These are phyloP conservation scores for Ochlodes sylvanus DNA, from an alignment of 2,888 invertebrate species.

Conservation along the genomic window DNA sequence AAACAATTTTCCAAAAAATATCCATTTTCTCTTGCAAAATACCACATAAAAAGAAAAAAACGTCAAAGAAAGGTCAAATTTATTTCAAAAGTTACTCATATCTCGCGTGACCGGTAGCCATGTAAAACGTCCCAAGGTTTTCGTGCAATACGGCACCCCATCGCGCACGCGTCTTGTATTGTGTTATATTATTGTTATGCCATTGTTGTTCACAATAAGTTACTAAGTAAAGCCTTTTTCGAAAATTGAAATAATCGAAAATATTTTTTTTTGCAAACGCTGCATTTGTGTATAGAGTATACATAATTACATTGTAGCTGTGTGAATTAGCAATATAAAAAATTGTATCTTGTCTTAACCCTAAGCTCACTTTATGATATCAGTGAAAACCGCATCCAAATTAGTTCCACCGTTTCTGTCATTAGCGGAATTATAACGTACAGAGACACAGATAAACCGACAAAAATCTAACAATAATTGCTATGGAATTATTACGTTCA, in stretches of 20 bases:
- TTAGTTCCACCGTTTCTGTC: too few relatives aligned
- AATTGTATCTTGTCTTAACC: too few relatives aligned
- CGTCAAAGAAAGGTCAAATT: not conserved
- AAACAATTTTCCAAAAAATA: not conserved
- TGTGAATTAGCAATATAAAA: too few relatives aligned
- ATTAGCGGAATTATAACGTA: too few relatives aligned
- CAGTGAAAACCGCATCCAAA: too few relatives aligned
- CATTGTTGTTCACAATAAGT: not conserved
- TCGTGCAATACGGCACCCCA: not conserved
- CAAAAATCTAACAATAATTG: too few relatives aligned
- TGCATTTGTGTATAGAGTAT: too few relatives aligned
- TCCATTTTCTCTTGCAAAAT: not conserved
- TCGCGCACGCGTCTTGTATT: not conserved
- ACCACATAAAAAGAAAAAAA: not conserved
- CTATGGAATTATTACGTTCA: too few relatives aligned
- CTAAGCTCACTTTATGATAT: too few relatives aligned
- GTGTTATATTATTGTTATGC: slow-evolving; percentile 1
- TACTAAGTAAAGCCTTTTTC: not conserved
- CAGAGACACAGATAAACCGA: too few relatives aligned
- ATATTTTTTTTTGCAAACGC: not conserved
- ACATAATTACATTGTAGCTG: too few relatives aligned
- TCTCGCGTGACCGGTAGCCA: slow-evolving; percentile 7
- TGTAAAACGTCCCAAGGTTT: slow-evolving; percentile 7
- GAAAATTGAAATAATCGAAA: too few relatives aligned
- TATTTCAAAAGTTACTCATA: slow-evolving; percentile 6